A percentile compares a stretch with the other conserved stretches of the same genome.
phyloP scores from a whole-genome alignment of 2,888 invertebrate genomes.

The Caenorhabditis japonica region DNA sequence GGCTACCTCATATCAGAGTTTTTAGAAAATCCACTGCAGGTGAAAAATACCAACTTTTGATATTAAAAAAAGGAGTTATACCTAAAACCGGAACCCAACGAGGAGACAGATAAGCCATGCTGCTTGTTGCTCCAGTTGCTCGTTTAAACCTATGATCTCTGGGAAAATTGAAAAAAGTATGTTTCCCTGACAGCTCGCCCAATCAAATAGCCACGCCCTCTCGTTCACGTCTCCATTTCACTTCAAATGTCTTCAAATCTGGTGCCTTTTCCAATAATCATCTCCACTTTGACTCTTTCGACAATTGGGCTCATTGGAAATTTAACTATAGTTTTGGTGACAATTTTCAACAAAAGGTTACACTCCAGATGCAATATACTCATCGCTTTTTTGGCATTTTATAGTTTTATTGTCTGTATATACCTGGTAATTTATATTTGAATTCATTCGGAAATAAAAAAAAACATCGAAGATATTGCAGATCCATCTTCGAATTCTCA shows the following conservation, averaged over 20 bases:
- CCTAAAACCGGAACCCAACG: too few species aligned
- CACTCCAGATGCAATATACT: conserved; percentile 58
- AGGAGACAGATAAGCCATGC: too few species aligned
- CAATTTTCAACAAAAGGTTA: conserved; percentile 45
- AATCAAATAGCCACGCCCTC: background rate
- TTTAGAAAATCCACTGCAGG: too few species aligned
- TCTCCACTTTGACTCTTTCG: conserved; percentile 53
- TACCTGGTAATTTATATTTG: conserved; percentile 59
- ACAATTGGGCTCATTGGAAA: conserved; percentile 57
- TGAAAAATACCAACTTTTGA: too few species aligned
- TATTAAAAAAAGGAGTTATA: too few species aligned
- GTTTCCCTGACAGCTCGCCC: background rate
- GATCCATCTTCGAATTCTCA: conserved; percentile 58
- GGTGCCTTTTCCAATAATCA: conserved; percentile 60
- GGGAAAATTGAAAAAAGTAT: too few species aligned
- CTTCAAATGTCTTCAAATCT: conserved; percentile 38
- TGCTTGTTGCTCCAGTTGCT: too few species aligned
- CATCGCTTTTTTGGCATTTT: conserved; percentile 51
- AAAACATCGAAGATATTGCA: too few species aligned
- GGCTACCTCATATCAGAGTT: too few species aligned
- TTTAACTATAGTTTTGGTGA: conserved; percentile 50
- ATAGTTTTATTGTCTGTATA: conserved; percentile 57
- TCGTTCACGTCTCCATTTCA: background rate
- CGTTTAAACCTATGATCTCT: too few species aligned
- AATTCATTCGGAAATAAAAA: too few species aligned